Base-by-base conservation (phyloP, 2,797 vertebrate genomes). In the Cetoscarus ocellatus region DNA sequence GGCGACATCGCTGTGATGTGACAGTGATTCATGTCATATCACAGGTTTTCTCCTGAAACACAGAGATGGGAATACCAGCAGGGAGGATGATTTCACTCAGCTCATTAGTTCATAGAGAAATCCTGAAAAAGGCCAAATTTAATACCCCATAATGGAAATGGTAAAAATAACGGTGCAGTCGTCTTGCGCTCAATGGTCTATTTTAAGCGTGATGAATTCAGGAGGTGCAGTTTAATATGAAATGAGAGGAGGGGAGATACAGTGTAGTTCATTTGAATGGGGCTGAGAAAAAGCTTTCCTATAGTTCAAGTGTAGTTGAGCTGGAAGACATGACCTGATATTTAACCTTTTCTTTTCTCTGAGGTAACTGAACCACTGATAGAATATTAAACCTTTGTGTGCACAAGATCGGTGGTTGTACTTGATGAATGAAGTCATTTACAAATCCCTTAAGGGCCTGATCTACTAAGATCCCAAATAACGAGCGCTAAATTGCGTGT, bases 191-290 rank as follows among this genome's bases (percentile, higher is more conserved):
- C 48, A 8, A 9, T 34, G 7, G 27, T 56, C 71, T 83, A 79
- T 80, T 77, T 73, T 79, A 77, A 78, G 68, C 4, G 0, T 8
- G 9, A 8, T 42, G 9, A 73, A 58, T 65, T 42, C 73, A 17
- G 54, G 39, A 68, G 59, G 59, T 70, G 64, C 67, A 77, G 14
- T 60, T 67, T 77, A 48, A 44, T 47, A 69, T 68, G 36, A 63
- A 50, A 51, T 52, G 43, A 78, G 74, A 47, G 69, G 56, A 70
- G 55, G 10, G 43, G 48, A 56, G 36, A 36, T 3, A 51, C 55
- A 54, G 36, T 7, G 18, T 1, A 7, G 69, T 61, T 40, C 62
- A 47, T 45, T 10, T 66, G 60, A 43, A 53, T 14, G 15, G 64
- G 50, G 52, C 19, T 19, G 9, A 12, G 7, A 7, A 39, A 39